A percentile compares a stretch with the other conserved stretches of the same genome.
These are phyloP conservation scores for Mythimna pallens DNA, from an alignment of 2,888 invertebrate species.

Conservation along the genomic window DNA sequence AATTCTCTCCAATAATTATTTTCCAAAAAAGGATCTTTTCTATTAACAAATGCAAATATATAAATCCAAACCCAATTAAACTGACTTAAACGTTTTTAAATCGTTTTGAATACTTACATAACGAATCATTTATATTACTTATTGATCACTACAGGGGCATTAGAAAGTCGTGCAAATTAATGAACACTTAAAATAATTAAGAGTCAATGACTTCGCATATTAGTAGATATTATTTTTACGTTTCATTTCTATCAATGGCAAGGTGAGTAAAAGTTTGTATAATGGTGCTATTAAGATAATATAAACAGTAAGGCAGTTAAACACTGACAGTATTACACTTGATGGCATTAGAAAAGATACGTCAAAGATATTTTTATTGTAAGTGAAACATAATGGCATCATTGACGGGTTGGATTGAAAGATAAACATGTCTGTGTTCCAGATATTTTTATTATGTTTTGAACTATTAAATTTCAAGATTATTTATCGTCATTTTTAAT, in stretches of 20 bases:
- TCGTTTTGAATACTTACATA: constrained; percentile 57
- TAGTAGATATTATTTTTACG: constrained; percentile 45
- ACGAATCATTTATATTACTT: constrained; percentile 53
- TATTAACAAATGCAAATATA: constrained; percentile 63
- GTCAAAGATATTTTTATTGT: constrained; percentile 43
- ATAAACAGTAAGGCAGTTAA: constrained; percentile 59
- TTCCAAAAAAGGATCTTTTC: constrained; percentile 44
- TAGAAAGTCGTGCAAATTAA: constrained; percentile 78
- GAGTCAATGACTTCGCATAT: constrained; percentile 72
- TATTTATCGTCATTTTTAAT: not conserved
- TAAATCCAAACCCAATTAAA: constrained; percentile 55
- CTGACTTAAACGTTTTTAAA: constrained; percentile 57
- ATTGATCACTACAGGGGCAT: constrained; percentile 61
- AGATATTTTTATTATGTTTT: constrained; percentile 30
- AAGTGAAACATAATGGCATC: constrained; percentile 32
- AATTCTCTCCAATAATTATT: constrained; percentile 43
- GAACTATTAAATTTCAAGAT: not conserved
- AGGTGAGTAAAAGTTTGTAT: constrained; percentile 54
- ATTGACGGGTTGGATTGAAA: constrained; percentile 27
- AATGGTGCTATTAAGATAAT: constrained; percentile 60
- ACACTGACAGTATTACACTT: constrained; percentile 46
- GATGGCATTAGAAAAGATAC: constrained; percentile 39
- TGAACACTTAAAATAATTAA: constrained; percentile 76
- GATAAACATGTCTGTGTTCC: constrained; percentile 17
- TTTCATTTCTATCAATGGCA: constrained; percentile 65